Base-by-base conservation (phyloP, 2,888 invertebrate genomes). In the Drosophila rellima region DNA sequence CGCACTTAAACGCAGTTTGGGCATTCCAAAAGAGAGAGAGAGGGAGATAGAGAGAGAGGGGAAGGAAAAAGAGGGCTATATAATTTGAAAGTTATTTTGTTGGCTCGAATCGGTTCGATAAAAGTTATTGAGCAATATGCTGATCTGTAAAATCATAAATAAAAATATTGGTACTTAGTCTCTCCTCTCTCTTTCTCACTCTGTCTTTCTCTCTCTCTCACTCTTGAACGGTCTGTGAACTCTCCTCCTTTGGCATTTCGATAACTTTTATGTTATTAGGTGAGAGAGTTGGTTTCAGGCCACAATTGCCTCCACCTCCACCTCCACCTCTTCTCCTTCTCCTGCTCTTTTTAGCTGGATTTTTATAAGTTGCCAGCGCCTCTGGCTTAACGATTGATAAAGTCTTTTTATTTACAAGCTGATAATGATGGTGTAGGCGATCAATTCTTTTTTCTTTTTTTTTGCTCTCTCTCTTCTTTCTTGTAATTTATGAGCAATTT, bases 51-150 rank as follows among this genome's bases (percentile, higher is more conserved):
- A 7, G 26, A 1, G 7, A 7, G 23, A 26, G 26, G 7, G 26
- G 7, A 26, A 26, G 26, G 7, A 26, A 26, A 7, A 26, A 26
- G 26, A 40, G 6, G 18, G 37, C 15, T 35, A 35, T 40, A 74
- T 88, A 85, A 85, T 88, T 88, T 88, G 78, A 88, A 86, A 85
- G 88, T 88, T 88, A 88, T 86, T 85, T 88, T 80, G 80, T 70
- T 78, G 78, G 64, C 23, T 55, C 26, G 26, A 17, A 23, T 26
- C 26, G 26, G 26, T 26, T 42, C 52, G 61, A 70, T 64, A 74
- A 80, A 91, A 91, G 90, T 91, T 91, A 91, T 91, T 91, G 90
- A 91, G 90, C 92, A 92, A 92, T 92, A 92, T 91, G 92, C 90
- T 89, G 91, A 92, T 91, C 92, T 91, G 91, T 89, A 91, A 90